phyloP scores from a whole-genome alignment of 2,888 invertebrate species.

The Bugulina stolonifera region DNA sequence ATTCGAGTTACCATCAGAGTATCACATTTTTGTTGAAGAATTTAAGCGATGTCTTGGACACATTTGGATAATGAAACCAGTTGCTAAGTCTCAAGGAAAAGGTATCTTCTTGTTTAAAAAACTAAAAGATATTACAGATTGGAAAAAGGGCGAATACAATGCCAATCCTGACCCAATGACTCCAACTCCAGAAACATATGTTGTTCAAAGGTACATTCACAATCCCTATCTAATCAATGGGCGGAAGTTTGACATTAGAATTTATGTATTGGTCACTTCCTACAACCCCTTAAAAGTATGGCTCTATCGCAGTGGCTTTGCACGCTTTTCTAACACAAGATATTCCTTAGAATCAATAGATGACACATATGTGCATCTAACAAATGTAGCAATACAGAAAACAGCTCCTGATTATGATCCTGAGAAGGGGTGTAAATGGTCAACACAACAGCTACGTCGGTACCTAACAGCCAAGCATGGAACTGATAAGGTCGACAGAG shows the following conservation, averaged over 20 bases:
- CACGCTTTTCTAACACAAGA: conserved; percentile 59
- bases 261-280: conserved; percentile 61
- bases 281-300: conserved; percentile 57
- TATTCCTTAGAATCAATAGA: conserved; percentile 60
- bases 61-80: conserved; percentile 65
- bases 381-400: conserved; percentile 60
- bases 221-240: conserved; percentile 61
- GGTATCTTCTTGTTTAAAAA: conserved; percentile 62
- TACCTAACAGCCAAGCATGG: conserved; percentile 60
- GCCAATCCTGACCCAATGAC: conserved; percentile 43
- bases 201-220: conserved; percentile 61
- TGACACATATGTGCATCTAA: conserved; percentile 59
- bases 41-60: conserved; percentile 58
- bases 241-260: conserved; percentile 61
- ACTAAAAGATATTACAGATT: conserved; percentile 57
- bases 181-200: conserved; percentile 54
- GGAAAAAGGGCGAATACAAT: conserved; percentile 52
- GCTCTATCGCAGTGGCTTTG: conserved; percentile 62
- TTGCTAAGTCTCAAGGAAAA: conserved; percentile 60
- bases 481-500: conserved; percentile 43
- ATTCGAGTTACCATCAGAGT: conserved; percentile 61
- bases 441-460: conserved; percentile 56
- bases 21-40: conserved; percentile 61
- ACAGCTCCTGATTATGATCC: conserved; percentile 57
- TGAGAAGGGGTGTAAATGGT: conserved; percentile 60